phyloP scores from a whole-genome alignment of 2,888 invertebrate genomes.

The Eupithecia centaureata region DNA sequence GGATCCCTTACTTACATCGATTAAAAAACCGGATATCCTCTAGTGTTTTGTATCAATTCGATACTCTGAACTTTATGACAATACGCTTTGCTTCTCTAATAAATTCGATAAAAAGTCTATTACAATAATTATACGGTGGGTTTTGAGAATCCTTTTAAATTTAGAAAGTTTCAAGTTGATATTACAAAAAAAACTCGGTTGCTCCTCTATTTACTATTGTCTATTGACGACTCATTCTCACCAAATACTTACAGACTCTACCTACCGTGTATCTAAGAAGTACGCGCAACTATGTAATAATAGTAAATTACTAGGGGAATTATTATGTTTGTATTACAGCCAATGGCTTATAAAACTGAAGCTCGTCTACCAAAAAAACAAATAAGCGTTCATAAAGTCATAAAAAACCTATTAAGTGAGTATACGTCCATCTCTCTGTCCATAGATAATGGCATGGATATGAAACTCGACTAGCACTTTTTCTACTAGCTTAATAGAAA shows the following conservation, averaged over 20 bases:
- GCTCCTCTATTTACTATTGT: background rate
- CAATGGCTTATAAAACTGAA: slow-evolving; percentile 18
- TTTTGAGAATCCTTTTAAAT: slow-evolving; percentile 12
- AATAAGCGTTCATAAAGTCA: slow-evolving; percentile 60
- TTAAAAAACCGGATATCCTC: slow-evolving; percentile 75
- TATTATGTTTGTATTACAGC: slow-evolving; percentile 21
- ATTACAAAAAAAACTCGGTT: background rate
- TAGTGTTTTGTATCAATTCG: slow-evolving; percentile 62
- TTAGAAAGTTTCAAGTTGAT: slow-evolving; percentile 22
- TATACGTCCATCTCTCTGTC: slow-evolving; percentile 8
- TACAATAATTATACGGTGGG: slow-evolving; percentile 20
- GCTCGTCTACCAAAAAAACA: slow-evolving; percentile 50
- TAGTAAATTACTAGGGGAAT: background rate
- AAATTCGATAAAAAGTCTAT: slow-evolving; percentile 41
- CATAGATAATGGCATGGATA: background rate
- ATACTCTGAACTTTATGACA: slow-evolving; percentile 54
- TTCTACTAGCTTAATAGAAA: background rate
- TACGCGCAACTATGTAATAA: background rate
- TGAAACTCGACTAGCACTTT: slow-evolving; percentile 9
- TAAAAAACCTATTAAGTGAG: slow-evolving; percentile 61
- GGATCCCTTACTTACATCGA: slow-evolving; percentile 56
- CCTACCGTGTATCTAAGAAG: background rate
- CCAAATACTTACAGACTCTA: background rate
- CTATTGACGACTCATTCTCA: background rate
- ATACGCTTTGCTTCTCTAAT: slow-evolving; percentile 45